A percentile compares a stretch with the other conserved stretches of the same genome.
phyloP scores from a whole-genome alignment of 2,888 invertebrate species.

The Cerceris ruficornis region DNA sequence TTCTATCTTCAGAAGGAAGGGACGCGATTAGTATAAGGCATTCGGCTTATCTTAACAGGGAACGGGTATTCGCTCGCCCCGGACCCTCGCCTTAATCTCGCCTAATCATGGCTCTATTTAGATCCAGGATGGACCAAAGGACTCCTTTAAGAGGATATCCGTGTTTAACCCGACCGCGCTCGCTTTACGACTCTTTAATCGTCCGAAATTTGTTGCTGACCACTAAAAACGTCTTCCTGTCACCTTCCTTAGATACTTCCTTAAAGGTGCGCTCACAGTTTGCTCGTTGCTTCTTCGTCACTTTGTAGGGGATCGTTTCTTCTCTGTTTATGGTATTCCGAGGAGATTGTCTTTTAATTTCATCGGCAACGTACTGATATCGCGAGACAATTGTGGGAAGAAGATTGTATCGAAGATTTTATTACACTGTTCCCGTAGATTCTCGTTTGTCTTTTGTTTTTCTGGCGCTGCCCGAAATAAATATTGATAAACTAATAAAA shows the following conservation, averaged over 20 bases:
- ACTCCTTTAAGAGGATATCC: slow-evolving; percentile 81
- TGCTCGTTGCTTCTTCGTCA: slow-evolving; percentile 27
- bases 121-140: slow-evolving; percentile 67
- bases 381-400: too few species aligned
- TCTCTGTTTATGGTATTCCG: not conserved
- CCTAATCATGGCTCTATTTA: slow-evolving; percentile 81
- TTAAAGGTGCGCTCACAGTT: slow-evolving; percentile 25
- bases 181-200: slow-evolving; percentile 79
- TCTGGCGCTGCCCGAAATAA: too few species aligned
- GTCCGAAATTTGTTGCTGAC: slow-evolving; percentile 77
- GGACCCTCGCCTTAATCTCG: slow-evolving; percentile 63
- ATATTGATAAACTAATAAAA: too few species aligned
- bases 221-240: slow-evolving; percentile 63
- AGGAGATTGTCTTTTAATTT: too few species aligned
- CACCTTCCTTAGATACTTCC: slow-evolving; percentile 46
- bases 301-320: not conserved
- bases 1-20: slow-evolving; percentile 63
- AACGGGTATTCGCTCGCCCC: slow-evolving; percentile 67
- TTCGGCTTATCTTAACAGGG: slow-evolving; percentile 74
- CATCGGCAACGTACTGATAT: too few species aligned
- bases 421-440: too few species aligned
- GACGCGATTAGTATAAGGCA: slow-evolving; percentile 75
- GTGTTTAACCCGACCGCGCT: slow-evolving; percentile 76
- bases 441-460: too few species aligned
- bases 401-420: too few species aligned